phyloP scores from a whole-genome alignment of 2,113 vertebrate genomes.

The Notarius quadriscutis region DNA sequence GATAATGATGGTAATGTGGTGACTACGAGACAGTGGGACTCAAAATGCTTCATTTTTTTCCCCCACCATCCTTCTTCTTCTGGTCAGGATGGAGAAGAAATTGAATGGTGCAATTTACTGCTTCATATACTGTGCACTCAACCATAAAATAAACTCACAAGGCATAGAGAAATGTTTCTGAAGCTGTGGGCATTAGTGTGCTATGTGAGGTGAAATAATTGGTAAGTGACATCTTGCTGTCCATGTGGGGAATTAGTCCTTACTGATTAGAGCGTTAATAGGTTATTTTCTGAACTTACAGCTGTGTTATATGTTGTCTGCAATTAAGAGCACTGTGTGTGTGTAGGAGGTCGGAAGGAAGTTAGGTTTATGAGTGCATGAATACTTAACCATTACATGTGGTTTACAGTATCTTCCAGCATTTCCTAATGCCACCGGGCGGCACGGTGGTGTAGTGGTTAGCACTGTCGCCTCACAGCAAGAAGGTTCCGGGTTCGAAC shows the following conservation, averaged over 20 bases:
- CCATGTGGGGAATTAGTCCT: background rate
- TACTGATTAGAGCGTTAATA: background rate
- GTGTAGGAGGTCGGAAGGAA: background rate
- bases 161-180: background rate
- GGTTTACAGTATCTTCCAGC: background rate
- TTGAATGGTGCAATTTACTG: background rate
- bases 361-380: background rate
- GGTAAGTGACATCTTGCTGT: background rate
- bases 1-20: background rate
- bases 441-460: too few species aligned
- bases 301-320: background rate
- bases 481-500: too few species aligned
- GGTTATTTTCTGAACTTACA: background rate
- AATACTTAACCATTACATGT: background rate
- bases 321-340: background rate
- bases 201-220: background rate
- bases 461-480: too few species aligned
- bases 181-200: background rate
- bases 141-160: background rate
- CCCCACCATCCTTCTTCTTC: background rate
- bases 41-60: background rate
- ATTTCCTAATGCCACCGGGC: too few species aligned
- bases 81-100: background rate
- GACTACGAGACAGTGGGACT: background rate
- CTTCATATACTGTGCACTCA: background rate